phyloP scores from a whole-genome alignment of 2,113 vertebrate genomes.

The Acanthisitta chloris region DNA sequence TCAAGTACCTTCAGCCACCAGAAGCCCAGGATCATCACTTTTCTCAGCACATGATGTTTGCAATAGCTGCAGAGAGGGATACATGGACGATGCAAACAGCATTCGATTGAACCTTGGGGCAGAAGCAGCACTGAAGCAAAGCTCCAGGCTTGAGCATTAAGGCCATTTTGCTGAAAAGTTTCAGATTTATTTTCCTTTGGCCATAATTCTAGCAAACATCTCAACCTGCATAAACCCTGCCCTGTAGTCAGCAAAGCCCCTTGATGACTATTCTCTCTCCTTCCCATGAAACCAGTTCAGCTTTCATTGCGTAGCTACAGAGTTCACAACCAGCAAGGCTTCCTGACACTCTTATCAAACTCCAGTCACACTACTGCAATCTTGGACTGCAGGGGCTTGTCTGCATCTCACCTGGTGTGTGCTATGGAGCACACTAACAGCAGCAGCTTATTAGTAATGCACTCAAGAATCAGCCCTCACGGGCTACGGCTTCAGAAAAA shows the following conservation, averaged over 20 bases:
- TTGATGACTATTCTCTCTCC: not conserved
- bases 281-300: not conserved
- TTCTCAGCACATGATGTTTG: not conserved
- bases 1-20: not conserved
- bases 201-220: not conserved
- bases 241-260: not conserved
- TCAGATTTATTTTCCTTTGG: not conserved
- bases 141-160: not conserved
- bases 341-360: not conserved
- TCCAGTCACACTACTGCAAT: not conserved
- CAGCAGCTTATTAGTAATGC: not conserved
- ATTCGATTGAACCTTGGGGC: not conserved
- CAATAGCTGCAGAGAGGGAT: not conserved
- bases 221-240: not conserved
- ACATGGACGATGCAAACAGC: not conserved
- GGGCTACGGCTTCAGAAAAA: not conserved
- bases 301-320: not conserved
- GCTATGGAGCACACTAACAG: not conserved
- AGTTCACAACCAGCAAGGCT: not conserved
- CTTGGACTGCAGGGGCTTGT: not conserved
- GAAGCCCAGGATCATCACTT: not conserved
- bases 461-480: not conserved
- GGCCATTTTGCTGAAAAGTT: not conserved
- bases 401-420: accelerated
- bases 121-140: not conserved